A percentile compares a stretch with the other conserved stretches of the same genome.
Conservation (phyloP, 2,113 vertebrate genomes). For the Oreochromis spilurus region DNA sequence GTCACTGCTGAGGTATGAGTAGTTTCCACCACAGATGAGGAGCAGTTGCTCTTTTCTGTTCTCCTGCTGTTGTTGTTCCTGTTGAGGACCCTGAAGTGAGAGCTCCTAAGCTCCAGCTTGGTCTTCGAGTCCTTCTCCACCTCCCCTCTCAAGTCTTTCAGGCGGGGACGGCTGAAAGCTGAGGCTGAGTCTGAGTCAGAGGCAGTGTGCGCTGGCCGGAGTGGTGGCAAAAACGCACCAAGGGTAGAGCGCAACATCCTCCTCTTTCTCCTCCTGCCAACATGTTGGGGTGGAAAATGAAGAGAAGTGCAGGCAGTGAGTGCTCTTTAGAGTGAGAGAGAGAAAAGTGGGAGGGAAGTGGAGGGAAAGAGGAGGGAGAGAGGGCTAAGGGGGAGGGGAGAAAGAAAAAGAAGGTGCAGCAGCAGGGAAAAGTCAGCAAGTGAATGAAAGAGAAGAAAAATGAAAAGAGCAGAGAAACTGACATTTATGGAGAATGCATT, state of each 20-base stretch:
- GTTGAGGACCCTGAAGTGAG: slow-evolving; percentile 34
- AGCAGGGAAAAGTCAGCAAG: slow-evolving; percentile 24
- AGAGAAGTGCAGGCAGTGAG: slow-evolving; percentile 49
- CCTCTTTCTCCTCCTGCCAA: slow-evolving; percentile 63
- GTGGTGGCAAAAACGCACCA: slow-evolving; percentile 60
- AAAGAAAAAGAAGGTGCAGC: slow-evolving; percentile 27
- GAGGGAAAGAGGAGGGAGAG: slow-evolving; percentile 40
- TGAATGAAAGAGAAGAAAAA: neutral
- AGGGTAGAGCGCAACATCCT: slow-evolving; percentile 70
- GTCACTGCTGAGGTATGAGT: slow-evolving; percentile 35
- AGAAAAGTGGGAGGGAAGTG: slow-evolving; percentile 57
- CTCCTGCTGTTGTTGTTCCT: slow-evolving; percentile 43
- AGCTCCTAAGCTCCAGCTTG: slow-evolving; percentile 40
- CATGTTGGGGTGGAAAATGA: slow-evolving; percentile 70
- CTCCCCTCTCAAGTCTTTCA: slow-evolving; percentile 59
- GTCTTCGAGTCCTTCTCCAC: slow-evolving; percentile 30
- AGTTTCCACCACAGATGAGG: slow-evolving; percentile 57
- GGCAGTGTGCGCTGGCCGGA: slow-evolving; percentile 49
- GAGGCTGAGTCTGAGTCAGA: slow-evolving; percentile 55
- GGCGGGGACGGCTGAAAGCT: slow-evolving; percentile 49
- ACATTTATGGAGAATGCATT: neutral
- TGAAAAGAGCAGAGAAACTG: neutral
- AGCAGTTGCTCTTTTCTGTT: slow-evolving; percentile 40
- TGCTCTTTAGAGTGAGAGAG: slow-evolving; percentile 56
- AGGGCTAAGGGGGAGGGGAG: slow-evolving; percentile 37